Percentiles rank a stretch among this genome's conserved stretches.
Evolutionary conservation across 2,888 invertebrate genomes (phyloP).

Genomic region (Xylota sylvarum): DNA sequence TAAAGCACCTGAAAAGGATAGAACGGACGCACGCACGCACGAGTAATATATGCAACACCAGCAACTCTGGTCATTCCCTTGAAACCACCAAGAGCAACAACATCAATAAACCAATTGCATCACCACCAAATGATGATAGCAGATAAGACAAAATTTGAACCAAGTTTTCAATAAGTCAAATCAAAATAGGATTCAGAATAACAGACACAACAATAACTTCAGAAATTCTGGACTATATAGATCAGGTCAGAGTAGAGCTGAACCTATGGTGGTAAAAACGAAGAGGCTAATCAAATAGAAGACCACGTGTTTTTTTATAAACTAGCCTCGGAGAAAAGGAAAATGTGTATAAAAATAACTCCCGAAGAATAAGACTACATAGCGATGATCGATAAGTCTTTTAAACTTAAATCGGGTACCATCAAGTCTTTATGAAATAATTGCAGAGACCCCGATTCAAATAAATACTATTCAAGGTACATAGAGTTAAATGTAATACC

Average conservation of each 20-base stretch:
- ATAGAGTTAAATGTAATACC: too few relatives aligned
- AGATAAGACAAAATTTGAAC: conserved; percentile 3
- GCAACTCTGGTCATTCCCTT: conserved; percentile 2
- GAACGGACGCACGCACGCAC: too few relatives aligned
- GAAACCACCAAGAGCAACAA: neutral
- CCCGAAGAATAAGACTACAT: too few relatives aligned
- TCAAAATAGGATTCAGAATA: conserved; percentile 9
- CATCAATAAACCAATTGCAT: conserved; percentile 9
- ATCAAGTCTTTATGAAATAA: too few relatives aligned
- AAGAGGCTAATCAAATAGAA: neutral
- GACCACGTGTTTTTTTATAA: conserved; percentile 11
- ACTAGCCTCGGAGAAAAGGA: neutral
- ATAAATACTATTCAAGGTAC: too few relatives aligned
- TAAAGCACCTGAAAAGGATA: too few relatives aligned
- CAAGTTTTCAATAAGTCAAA: neutral
- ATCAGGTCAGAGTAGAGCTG: conserved; percentile 1
- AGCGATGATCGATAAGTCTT: too few relatives aligned
- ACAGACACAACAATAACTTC: conserved; percentile 7
- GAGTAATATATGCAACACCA: conserved; percentile 3
- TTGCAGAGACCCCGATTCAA: too few relatives aligned
- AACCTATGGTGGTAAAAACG: neutral
- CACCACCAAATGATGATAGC: conserved; percentile 20
- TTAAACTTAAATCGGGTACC: too few relatives aligned
- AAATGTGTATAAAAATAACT: too few relatives aligned
- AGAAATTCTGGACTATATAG: conserved; percentile 8